phyloP scores from a whole-genome alignment of 2,113 vertebrate species.

The Bujurquina vittata region DNA sequence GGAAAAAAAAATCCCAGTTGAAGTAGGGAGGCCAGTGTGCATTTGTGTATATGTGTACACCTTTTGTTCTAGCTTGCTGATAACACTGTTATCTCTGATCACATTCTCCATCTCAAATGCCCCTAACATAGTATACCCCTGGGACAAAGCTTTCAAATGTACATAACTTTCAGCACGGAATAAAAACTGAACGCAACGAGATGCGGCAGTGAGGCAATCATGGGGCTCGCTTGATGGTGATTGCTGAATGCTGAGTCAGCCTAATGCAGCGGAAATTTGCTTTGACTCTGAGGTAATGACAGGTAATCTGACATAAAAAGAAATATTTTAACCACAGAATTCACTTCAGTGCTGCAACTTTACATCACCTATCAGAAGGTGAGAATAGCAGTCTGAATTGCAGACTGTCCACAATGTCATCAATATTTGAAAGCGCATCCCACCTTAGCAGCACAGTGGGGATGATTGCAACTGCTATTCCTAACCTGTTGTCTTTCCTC shows the following conservation, averaged over 20 bases:
- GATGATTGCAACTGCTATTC: slow-evolving; percentile 17
- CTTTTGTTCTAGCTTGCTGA: slow-evolving; percentile 42
- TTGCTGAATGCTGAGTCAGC: slow-evolving; percentile 9
- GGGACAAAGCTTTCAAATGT: not conserved
- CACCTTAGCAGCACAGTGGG: not conserved
- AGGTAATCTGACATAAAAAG: not conserved
- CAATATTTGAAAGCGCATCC: slow-evolving; percentile 13
- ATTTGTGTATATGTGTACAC: not conserved
- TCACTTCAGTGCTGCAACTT: not conserved
- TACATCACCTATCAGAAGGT: not conserved
- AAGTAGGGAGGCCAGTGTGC: not conserved
- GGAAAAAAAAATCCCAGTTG: slow-evolving; percentile 5
- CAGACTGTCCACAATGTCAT: not conserved
- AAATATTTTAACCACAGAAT: not conserved
- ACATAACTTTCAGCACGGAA: slow-evolving; percentile 20
- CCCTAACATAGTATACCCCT: slow-evolving; percentile 25
- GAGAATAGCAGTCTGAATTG: not conserved
- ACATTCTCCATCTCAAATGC: slow-evolving; percentile 23
- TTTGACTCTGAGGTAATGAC: slow-evolving; percentile 8
- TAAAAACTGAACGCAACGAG: slow-evolving; percentile 7
- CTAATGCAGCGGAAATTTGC: not conserved
- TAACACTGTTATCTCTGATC: slow-evolving; percentile 54
- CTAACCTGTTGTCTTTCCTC: slow-evolving; percentile 15
- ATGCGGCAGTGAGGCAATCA: slow-evolving; percentile 11
- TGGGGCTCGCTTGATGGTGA: not conserved